Percentiles rank a stretch among this genome's conserved stretches.
Evolutionary conservation across 2,113 vertebrate species (phyloP).

Genomic region (Uria aalge): DNA sequence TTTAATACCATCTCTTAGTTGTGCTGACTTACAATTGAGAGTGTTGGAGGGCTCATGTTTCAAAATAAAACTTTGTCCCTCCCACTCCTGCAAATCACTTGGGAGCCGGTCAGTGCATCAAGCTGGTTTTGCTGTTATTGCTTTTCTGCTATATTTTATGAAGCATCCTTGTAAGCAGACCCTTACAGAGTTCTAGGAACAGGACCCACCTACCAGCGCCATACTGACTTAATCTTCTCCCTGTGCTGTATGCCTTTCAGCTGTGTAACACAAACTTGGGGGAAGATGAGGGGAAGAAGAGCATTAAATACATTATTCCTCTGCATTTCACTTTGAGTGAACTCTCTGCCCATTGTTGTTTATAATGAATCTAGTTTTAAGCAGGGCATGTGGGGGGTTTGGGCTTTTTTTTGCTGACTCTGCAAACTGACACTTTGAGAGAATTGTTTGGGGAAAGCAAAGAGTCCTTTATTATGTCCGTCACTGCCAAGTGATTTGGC

Average conservation of each 20-base stretch:
- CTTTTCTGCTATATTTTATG: not conserved
- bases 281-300: not conserved
- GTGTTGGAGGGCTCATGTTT: not conserved
- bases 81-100: not conserved
- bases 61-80: not conserved
- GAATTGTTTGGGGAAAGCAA: constrained; percentile 10
- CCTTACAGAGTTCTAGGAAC: not conserved
- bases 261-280: not conserved
- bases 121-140: not conserved
- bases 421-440: constrained; percentile 18
- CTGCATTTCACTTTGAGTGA: not conserved
- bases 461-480: not conserved
- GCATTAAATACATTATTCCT: not conserved
- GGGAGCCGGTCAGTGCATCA: not conserved
- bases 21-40: not conserved
- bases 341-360: not conserved
- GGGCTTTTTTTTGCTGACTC: not conserved
- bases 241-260: not conserved
- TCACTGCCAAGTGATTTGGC: constrained; percentile 47
- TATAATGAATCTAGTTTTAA: not conserved
- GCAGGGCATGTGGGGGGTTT: not conserved
- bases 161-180: not conserved
- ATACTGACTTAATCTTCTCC: not conserved
- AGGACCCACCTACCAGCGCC: not conserved
- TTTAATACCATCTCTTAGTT: not conserved